Percentiles rank a stretch among this genome's conserved stretches.
Evolutionary conservation across 2,113 vertebrate genomes (phyloP).

Genomic region (Acrocephalus arundinaceus): DNA sequence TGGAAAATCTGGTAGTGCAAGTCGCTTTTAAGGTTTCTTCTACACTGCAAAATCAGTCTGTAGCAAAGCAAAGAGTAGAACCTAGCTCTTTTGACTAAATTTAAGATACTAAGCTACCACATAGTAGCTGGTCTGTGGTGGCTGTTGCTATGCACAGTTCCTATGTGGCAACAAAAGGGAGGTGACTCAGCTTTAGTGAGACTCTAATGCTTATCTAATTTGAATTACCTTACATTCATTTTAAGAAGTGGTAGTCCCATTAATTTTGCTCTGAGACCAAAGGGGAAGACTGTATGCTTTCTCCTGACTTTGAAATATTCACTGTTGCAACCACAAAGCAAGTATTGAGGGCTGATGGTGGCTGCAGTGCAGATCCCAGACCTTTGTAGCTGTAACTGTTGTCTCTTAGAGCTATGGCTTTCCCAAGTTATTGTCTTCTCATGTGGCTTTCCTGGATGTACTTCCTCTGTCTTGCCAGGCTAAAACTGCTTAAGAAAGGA

Average conservation of each 20-base stretch:
- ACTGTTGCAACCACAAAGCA: background rate
- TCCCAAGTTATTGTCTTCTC: background rate
- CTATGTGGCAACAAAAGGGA: background rate
- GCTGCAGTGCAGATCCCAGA: background rate
- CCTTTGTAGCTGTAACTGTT: accelerated
- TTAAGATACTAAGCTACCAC: background rate
- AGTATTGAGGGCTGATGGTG: background rate
- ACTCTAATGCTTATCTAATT: background rate
- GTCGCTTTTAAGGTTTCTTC: background rate
- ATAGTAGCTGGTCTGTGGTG: background rate
- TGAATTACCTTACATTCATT: background rate
- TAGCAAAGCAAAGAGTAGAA: background rate
- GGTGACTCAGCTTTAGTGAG: background rate
- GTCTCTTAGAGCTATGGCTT: background rate
- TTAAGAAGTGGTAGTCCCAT: background rate
- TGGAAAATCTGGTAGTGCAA: background rate
- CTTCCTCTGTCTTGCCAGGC: background rate
- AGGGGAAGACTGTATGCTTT: background rate
- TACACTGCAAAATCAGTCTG: background rate
- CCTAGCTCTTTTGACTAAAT: background rate
- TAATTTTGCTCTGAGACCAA: background rate
- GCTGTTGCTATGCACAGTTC: background rate
- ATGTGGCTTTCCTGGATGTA: accelerated
- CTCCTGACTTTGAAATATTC: background rate
- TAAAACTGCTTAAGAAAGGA: background rate